Base-by-base conservation (phyloP, 2,113 vertebrate genomes). In the Microtus oregoni region DNA sequence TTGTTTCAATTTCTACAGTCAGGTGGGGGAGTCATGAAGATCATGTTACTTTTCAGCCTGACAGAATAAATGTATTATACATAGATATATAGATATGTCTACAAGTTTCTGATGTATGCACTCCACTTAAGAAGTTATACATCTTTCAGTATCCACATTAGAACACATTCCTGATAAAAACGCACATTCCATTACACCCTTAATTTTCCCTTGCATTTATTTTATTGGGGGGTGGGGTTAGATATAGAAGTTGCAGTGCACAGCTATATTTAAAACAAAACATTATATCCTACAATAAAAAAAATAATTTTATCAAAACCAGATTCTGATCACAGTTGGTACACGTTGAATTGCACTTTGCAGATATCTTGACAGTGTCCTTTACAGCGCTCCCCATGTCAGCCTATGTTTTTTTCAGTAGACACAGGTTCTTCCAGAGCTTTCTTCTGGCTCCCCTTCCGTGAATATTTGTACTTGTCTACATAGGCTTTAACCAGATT, bases 401-500 rank as follows among this genome's bases (percentile, higher is more conserved):
- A 97, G 86, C 96, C 98, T 94, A 95, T 96, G 82, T 98, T 98
- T 96, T 97, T 99, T 50, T 98, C 98, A 44, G 96, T 95, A 89
- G 98, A 97, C 58, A 97, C 55, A 0, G 96, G 96, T 77, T 99
- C 99, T 65, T 99, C 99, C 9, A 98, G 78, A 63, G 98, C 99
- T 97, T 99, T 99, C 98, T 99, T 99, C 86, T 96, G 96, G 95
- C 90, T 95, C 77, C 98, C 98, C 94, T 98, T 98, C 98, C 99
- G 99, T 58, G 98, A 99, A 90, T 99, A 99, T 97, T 99, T 99
- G 98, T 99, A 99, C 98, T 99, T 99, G 98, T 99, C 99, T 92
- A 99, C 99, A 41, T 99, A 99, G 0, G 99, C 99, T 98, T 99
- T 99, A 95, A 99, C 99, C 82, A 99, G 98, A 98, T 99, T 99